Percentiles rank a stretch among this genome's conserved stretches.
Evolutionary conservation across 2,113 vertebrate species (phyloP).

Genomic region (Tricholaema leucomelas): DNA sequence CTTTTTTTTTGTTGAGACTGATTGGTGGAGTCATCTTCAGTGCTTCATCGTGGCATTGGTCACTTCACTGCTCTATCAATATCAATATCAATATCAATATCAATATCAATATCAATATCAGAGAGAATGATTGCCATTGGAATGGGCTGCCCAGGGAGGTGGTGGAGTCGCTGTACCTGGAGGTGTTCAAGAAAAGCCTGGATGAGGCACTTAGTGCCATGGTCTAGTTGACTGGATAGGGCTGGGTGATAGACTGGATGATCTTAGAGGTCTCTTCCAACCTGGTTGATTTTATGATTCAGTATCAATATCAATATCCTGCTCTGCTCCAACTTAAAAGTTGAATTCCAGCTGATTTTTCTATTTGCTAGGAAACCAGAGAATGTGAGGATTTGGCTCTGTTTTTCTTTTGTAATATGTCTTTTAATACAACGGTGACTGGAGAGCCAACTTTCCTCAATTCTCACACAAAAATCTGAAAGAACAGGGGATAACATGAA

Average conservation of each 20-base stretch:
- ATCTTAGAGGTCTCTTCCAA: too few relatives aligned
- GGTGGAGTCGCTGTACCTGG: too few relatives aligned
- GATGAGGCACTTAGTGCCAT: too few relatives aligned
- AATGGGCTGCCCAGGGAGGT: too few relatives aligned
- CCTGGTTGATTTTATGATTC: too few relatives aligned
- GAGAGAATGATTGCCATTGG: too few relatives aligned
- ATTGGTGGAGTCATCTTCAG: background rate
- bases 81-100: too few relatives aligned
- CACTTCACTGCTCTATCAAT: background rate
- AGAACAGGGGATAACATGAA: background rate
- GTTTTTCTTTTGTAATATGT: background rate
- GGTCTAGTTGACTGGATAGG: too few relatives aligned
- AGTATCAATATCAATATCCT: background rate
- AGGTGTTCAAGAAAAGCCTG: too few relatives aligned
- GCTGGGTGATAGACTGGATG: too few relatives aligned
- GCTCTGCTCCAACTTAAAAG: background rate
- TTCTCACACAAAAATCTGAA: background rate
- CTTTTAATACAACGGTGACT: background rate
- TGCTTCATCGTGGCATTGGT: background rate
- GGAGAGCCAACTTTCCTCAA: background rate
- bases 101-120: background rate
- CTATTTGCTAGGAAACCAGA: background rate
- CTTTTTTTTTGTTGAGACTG: background rate
- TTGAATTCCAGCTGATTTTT: background rate
- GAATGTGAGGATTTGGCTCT: background rate